Conservation (phyloP, 2,113 vertebrate genomes). For the Octodon degus region DNA sequence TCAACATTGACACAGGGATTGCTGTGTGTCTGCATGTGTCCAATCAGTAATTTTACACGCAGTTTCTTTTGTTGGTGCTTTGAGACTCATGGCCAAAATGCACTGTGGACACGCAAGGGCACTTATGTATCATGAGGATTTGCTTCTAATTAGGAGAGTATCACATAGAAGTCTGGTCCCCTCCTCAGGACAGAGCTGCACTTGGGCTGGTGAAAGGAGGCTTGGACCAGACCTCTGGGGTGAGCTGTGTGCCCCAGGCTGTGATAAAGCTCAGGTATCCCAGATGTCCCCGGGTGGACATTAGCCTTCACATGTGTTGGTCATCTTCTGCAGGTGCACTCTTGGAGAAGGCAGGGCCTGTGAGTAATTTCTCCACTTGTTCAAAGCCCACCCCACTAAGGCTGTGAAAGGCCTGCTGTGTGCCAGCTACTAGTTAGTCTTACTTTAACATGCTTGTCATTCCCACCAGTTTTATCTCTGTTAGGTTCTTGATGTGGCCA, state of each 20-base stretch:
- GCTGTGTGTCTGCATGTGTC: conserved; percentile 41
- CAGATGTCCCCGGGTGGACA: neutral
- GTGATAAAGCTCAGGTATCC: too few relatives aligned
- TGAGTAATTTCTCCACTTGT: too few relatives aligned
- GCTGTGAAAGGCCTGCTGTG: neutral
- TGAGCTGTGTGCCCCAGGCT: neutral
- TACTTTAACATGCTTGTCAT: neutral
- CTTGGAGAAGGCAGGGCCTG: neutral
- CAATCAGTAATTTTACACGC: conserved; percentile 49
- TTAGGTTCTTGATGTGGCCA: too few relatives aligned
- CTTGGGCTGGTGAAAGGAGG: neutral
- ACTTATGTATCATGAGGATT: conserved; percentile 34
- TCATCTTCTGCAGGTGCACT: neutral
- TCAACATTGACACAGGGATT: conserved; percentile 53
- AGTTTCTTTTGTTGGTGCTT: conserved; percentile 48
- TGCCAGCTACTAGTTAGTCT: neutral
- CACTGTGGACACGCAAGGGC: neutral
- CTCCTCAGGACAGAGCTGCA: neutral
- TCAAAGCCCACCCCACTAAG: neutral
- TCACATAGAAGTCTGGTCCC: neutral
- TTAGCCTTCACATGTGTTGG: neutral
- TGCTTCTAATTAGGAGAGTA: conserved; percentile 55
- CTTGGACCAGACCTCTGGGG: neutral
- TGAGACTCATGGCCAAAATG: conserved; percentile 21
- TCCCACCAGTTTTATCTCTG: neutral